Percentiles rank a stretch among this genome's conserved stretches.
phyloP scores from a whole-genome alignment of 2,888 invertebrate genomes.

The Cataglyphis altisquamis region DNA sequence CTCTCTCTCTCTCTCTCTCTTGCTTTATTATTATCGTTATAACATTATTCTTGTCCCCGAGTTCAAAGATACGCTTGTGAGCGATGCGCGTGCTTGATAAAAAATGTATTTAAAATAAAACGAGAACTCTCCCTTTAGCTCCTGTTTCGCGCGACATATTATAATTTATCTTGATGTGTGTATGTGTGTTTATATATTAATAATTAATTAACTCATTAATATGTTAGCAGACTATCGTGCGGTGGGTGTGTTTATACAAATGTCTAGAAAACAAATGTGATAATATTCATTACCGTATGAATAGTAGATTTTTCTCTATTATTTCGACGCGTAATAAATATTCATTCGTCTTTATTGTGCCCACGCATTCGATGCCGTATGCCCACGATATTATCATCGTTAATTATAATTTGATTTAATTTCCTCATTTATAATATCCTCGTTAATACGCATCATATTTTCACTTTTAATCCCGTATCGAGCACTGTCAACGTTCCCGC shows the following conservation, averaged over 20 bases:
- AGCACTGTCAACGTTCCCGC: constrained; percentile 54
- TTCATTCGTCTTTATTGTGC: constrained; percentile 56
- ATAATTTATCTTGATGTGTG: constrained; percentile 32
- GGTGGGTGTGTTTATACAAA: constrained; percentile 15
- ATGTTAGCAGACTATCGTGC: constrained; percentile 38
- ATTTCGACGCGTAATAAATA: constrained; percentile 57
- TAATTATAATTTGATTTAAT: constrained; percentile 61
- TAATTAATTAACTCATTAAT: constrained; percentile 52
- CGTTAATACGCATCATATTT: constrained; percentile 56
- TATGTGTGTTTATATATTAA: constrained; percentile 22
- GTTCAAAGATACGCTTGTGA: constrained; percentile 6
- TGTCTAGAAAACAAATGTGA: constrained; percentile 50
- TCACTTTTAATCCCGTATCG: constrained; percentile 55
- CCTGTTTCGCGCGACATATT: neutral
- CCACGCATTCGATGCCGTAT: constrained; percentile 48
- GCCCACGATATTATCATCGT: constrained; percentile 56
- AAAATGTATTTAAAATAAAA: neutral
- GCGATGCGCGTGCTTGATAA: neutral
- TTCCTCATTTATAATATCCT: constrained; percentile 55
- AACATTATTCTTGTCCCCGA: neutral
- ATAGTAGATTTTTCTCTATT: constrained; percentile 55
- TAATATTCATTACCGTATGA: constrained; percentile 55
- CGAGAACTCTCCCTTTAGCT: neutral
- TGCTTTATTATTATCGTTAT: constrained; percentile 5
- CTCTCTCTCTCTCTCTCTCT: neutral